Percentiles rank a stretch among this genome's conserved stretches.
These are phyloP conservation scores for Montipora cactus DNA, from an alignment of 64 coral and sea anemone species.

Conservation along the genomic window DNA sequence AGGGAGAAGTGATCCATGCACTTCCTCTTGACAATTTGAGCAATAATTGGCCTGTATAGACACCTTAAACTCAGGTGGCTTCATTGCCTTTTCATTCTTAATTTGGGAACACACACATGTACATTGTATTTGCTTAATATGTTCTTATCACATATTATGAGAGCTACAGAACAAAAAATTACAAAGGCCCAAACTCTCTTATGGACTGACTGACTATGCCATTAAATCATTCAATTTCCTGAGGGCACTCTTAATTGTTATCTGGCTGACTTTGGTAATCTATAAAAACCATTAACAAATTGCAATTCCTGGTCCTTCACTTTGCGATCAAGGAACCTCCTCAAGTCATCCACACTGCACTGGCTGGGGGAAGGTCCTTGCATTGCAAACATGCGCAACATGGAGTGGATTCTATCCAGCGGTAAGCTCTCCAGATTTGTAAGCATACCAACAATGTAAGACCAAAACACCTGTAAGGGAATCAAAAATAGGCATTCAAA, in stretches of 20 bases:
- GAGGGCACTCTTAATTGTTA: slow-evolving; percentile 2
- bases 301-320: slow-evolving; percentile 94
- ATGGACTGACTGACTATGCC: too few relatives aligned
- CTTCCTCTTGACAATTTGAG: too few relatives aligned
- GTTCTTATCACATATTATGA: too few relatives aligned
- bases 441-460: slow-evolving; percentile 98
- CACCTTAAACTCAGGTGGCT: too few relatives aligned
- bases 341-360: slow-evolving; percentile 94
- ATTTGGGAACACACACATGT: too few relatives aligned
- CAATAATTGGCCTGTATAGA: too few relatives aligned
- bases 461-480: slow-evolving; percentile 90
- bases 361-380: slow-evolving; percentile 84
- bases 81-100: too few relatives aligned
- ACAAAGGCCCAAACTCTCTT: too few relatives aligned
- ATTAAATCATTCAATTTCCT: not conserved
- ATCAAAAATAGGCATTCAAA: not conserved
- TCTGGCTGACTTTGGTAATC: slow-evolving; percentile 89
- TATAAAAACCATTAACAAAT: slow-evolving; percentile 92
- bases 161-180: too few relatives aligned
- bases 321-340: slow-evolving; percentile 92
- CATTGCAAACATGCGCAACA: slow-evolving; percentile 99
- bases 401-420: slow-evolving; percentile 96
- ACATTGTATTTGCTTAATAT: too few relatives aligned
- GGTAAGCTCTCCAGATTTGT: slow-evolving; percentile 98
- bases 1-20: too few relatives aligned